Conservation (phyloP, 2,888 invertebrate genomes). For the Psylliodes chrysocephalus region DNA sequence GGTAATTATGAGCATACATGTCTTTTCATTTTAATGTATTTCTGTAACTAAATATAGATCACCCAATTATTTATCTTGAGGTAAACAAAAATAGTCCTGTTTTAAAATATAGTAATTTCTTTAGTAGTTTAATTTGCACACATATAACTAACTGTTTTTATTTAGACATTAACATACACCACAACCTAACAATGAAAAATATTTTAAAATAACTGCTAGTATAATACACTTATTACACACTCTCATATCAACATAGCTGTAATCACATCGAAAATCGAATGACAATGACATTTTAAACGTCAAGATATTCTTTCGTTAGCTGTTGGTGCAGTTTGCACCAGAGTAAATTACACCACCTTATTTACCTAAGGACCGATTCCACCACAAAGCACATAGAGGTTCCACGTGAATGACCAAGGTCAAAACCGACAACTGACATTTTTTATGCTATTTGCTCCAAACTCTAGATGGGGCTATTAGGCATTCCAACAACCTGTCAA, state of each 20-base stretch:
- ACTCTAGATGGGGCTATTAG: no score
- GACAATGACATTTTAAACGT: conserved; percentile 10
- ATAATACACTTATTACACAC: conserved; percentile 9
- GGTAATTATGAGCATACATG: neutral
- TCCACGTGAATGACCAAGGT: no score
- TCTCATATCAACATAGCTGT: conserved; percentile 15
- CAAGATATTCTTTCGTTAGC: no score
- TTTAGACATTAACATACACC: neutral
- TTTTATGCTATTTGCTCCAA: no score
- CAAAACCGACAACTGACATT: no score
- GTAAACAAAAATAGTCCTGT: conserved; percentile 4
- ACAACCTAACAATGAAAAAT: neutral
- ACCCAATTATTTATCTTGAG: conserved; percentile 19
- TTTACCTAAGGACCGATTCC: no score
- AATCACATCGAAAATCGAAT: neutral
- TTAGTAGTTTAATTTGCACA: neutral
- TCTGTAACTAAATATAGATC: conserved; percentile 35
- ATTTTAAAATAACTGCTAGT: neutral
- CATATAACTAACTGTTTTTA: neutral
- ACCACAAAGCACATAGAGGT: no score
- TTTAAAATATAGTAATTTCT: neutral
- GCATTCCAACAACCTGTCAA: no score
- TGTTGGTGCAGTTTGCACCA: no score
- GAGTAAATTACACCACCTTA: no score
- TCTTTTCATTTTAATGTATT: conserved; percentile 12